Conservation (phyloP, 1,140 invertebrate species). For the Bombus pascuorum region DNA sequence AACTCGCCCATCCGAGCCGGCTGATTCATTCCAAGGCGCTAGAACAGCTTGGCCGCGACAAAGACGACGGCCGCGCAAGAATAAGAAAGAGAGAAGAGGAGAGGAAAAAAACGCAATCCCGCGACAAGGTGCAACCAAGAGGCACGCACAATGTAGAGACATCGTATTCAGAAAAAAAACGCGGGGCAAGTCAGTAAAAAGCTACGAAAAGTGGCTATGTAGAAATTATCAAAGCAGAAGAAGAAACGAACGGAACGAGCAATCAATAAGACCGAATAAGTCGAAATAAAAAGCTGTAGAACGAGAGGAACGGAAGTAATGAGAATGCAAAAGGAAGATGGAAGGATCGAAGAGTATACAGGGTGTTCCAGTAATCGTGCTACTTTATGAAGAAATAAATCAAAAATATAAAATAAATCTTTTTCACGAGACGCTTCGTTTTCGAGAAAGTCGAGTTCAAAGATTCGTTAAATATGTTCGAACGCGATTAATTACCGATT, state of each 20-base stretch:
- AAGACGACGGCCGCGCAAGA: not conserved
- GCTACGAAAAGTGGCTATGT: not conserved
- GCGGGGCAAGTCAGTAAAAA: no score
- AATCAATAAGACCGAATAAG: not conserved
- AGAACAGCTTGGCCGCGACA: slow-evolving; percentile 17
- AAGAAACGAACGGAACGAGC: not conserved
- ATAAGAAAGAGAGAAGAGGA: not conserved
- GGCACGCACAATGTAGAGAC: no score
- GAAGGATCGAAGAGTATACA: not conserved
- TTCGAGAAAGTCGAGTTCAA: no score
- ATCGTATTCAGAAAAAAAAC: not conserved
- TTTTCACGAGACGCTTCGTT: no score
- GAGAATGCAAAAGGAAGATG: not conserved
- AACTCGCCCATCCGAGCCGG: slow-evolving; percentile 61
- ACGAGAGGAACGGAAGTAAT: not conserved
- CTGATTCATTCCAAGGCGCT: slow-evolving; percentile 62
- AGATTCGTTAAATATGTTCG: no score
- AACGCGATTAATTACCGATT: no score
- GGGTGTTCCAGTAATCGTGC: not conserved
- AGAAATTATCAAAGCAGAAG: not conserved
- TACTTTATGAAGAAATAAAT: no score
- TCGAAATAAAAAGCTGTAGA: not conserved
- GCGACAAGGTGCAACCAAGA: not conserved
- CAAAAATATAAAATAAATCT: no score
- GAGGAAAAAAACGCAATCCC: not conserved